Evolutionary conservation across 2,888 invertebrate genomes (phyloP).

Genomic region (Thereva unica): DNA sequence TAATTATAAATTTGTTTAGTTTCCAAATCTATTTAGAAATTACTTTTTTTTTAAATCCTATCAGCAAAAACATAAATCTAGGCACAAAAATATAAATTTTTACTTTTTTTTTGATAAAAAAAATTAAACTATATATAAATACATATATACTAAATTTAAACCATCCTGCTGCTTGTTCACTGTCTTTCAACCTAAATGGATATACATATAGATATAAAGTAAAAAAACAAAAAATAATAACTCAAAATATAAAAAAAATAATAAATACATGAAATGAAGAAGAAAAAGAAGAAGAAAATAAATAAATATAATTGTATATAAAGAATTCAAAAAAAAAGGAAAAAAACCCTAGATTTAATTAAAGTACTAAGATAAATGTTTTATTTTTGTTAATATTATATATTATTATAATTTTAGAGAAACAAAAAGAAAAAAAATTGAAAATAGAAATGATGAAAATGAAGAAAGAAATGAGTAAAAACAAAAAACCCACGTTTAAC

Average conservation of each 20-base stretch:
- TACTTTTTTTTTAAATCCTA: background rate
- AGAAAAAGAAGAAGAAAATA: background rate
- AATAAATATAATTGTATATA: slow-evolving; percentile 32
- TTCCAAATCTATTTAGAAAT: background rate
- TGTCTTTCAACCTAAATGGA: slow-evolving; percentile 28
- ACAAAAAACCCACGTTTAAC: too few relatives aligned
- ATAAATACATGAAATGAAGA: slow-evolving; percentile 22
- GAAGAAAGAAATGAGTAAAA: background rate
- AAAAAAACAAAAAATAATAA: slow-evolving; percentile 24
- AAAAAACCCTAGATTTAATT: slow-evolving; percentile 26
- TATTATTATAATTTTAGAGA: slow-evolving; percentile 29
- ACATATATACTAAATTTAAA: too few relatives aligned
- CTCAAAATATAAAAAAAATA: slow-evolving; percentile 21
- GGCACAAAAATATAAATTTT: slow-evolving; percentile 23
- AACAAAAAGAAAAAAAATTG: slow-evolving; percentile 14
- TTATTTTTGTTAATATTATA: slow-evolving; percentile 32
- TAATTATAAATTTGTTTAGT: too few relatives aligned
- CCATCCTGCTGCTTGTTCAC: background rate
- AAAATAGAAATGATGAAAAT: slow-evolving; percentile 3
- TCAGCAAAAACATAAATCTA: slow-evolving; percentile 19
- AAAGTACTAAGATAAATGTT: slow-evolving; percentile 32
- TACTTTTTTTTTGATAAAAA: slow-evolving; percentile 15
- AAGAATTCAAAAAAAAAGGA: slow-evolving; percentile 26
- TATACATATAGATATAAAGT: slow-evolving; percentile 24
- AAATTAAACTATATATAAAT: too few relatives aligned